Base-by-base conservation (phyloP, 1,140 invertebrate species). In the Hydropsyche tenuis region DNA sequence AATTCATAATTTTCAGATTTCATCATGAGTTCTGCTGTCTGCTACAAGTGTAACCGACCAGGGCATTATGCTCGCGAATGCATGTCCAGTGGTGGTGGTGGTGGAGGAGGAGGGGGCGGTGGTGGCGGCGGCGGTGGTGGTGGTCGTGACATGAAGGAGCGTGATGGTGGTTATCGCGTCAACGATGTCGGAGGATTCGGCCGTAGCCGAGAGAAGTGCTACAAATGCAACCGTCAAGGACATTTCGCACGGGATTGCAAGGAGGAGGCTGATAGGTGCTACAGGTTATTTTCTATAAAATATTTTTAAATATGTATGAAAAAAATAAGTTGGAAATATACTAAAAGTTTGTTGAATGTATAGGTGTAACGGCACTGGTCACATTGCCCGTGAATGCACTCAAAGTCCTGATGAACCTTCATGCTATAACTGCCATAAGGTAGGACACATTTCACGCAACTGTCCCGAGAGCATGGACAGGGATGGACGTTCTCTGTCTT, bases 201-300 rank as follows among this genome's bases (percentile, higher is more conserved):
- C 22, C 81, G 80, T 75, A 83, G 85, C 66, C 85, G 90, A 77
- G 92, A 93, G 78, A 94, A 94, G 86, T 97, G 96, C 86, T 97
- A 94, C 90, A 97, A 96, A 86, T 98, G 96, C 86, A 97, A 97
- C 85, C 89, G 93, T 83, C 91, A 92, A 81, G 96, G 95, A 51
- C 95, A 97, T 84, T 96, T 96, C 82, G 95, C 95, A 77, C 90
- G 95, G 75, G 94, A 96, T 78, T 97, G 95, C 87, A 93, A 93
- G 81, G 93, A 95, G 82, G 91, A 92, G 79, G 90, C 90, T 69
- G 91, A 94, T 81, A 88, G 92, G 77, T 96, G 93, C 86, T 95
- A 95, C 83, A 91, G 93, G 85, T 86, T 23, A 3, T 22, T 25
- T 14, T 66, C 37, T 6, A 43, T 5, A 43, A 43, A 43, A 43